Conservation (phyloP, 1,140 invertebrate genomes). For the Uloborus diversus region DNA sequence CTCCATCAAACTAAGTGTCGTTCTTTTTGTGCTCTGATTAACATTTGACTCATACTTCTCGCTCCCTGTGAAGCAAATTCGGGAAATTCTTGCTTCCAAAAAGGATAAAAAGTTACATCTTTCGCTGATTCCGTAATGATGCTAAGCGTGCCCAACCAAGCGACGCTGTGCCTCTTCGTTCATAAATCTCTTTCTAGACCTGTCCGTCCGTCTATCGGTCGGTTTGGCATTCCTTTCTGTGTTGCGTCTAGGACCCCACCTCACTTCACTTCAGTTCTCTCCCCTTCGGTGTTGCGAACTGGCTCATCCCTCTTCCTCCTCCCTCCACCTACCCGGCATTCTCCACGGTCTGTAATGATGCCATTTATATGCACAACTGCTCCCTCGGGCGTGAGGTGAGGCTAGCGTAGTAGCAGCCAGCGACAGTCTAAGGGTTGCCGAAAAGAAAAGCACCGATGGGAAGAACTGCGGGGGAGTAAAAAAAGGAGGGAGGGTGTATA, state of each 20-base stretch:
- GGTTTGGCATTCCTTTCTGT: conserved; percentile 35
- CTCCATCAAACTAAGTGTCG: too few species aligned
- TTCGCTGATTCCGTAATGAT: conserved; percentile 12
- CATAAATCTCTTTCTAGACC: conserved; percentile 37
- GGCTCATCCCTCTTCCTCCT: not conserved
- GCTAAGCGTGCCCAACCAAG: conserved; percentile 26
- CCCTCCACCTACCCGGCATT: not conserved
- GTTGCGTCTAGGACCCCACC: not conserved
- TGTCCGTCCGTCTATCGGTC: conserved; percentile 47
- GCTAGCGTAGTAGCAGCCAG: not conserved
- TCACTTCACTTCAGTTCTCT: not conserved
- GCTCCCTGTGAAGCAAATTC: too few species aligned
- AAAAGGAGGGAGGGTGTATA: conserved; percentile 5
- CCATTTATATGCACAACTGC: conserved; percentile 55
- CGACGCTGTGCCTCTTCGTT: conserved; percentile 8
- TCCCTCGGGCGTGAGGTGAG: conserved; percentile 33
- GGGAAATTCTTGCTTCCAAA: too few species aligned
- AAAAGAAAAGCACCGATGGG: not conserved
- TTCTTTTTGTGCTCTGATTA: too few species aligned
- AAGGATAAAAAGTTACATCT: conserved; percentile 1
- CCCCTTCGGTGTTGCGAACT: not conserved
- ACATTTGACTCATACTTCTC: too few species aligned
- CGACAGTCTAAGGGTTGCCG: conserved; percentile 25
- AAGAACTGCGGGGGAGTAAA: not conserved
- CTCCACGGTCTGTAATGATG: conserved; percentile 41